Base-by-base conservation (phyloP, 2,113 vertebrate species). In the Sinocyclocheilus anophthalmus region DNA sequence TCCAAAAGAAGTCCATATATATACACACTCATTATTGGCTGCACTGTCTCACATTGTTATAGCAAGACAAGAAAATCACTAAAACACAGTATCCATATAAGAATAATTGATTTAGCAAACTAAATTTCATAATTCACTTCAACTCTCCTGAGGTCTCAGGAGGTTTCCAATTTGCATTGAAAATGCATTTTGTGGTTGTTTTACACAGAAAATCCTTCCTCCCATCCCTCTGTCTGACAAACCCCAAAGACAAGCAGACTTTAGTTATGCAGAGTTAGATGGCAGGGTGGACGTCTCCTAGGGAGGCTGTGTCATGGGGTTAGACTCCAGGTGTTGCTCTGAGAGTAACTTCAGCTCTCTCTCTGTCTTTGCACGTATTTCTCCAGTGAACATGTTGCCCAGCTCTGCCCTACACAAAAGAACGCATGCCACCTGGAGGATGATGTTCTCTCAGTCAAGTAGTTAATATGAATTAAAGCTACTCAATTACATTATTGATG, bases 241-340 rank as follows among this genome's bases (percentile, higher is more conserved):
- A 26, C 22, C 18, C 30, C 50, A 37, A 77, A 77, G 59, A 81
- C 59, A 81, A 45, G 26, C 57, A 39, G 22, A 45, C 37, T 45
- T 37, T 81, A 65, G 13, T 81, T 65, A 50, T 81, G 61, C 61
- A 48, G 42, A 81, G 39, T 48, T 14, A n/a, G 61, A 81, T 81
- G 61, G 37, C 61, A 81, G 39, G 61, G 8, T 67, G 61, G n/a
- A 67, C 1, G 39, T 65, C 79, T 81, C 79, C 59, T 78, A 42
- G 39, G 20, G 73, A 69, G 72, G n/a, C 30, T 33, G 70, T 82
- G 84, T 37, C 30, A 20, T 86, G 90, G 87, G 77, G 57, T 85
- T 75, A 80, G 30, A 24, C 90, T 92, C 88, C 91, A 92, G 91
- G 90, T 92, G 87, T 85, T 91, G 90, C 86, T 91, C 89, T 84